Percentiles rank a stretch among this genome's conserved stretches.
phyloP scores from a whole-genome alignment of 1,140 invertebrate species.

The Contarinia nasturtii region DNA sequence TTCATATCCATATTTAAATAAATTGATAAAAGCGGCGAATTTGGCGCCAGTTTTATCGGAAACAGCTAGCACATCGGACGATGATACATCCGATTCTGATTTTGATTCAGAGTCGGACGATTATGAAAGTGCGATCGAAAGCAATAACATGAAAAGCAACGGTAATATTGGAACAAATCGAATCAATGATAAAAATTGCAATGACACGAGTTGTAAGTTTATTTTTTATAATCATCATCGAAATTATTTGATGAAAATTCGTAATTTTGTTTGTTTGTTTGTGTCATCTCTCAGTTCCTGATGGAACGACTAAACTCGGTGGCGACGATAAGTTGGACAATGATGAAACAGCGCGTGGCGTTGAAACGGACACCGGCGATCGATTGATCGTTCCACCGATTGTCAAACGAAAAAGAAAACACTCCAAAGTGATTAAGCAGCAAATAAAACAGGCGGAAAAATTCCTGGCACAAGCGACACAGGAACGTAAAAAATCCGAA shows the following conservation, averaged over 20 bases:
- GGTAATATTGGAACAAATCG: constrained; percentile 10
- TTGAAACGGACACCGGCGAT: neutral
- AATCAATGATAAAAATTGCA: neutral
- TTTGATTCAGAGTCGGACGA: neutral
- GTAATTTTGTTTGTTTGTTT: neutral
- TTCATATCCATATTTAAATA: constrained; percentile 23
- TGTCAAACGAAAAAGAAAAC: neutral
- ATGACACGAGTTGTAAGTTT: no score
- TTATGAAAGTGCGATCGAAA: constrained; percentile 1
- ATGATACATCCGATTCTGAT: constrained; percentile 1
- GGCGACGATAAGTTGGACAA: neutral
- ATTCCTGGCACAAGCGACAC: constrained; percentile 8
- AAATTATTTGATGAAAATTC: neutral
- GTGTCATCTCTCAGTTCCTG: neutral
- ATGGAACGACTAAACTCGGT: neutral
- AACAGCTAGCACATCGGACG: constrained; percentile 2
- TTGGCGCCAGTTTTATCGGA: constrained; percentile 4
- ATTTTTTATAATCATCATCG: neutral
- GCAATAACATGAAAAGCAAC: constrained; percentile 2
- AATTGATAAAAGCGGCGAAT: constrained; percentile 10
- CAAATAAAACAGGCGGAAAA: constrained; percentile 20
- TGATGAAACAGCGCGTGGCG: neutral
- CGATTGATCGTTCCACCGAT: neutral
- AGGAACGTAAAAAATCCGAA: neutral
- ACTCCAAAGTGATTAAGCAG: neutral